phyloP scores from a whole-genome alignment of 2,113 vertebrate genomes.

The Trichomycterus rosablanca region DNA sequence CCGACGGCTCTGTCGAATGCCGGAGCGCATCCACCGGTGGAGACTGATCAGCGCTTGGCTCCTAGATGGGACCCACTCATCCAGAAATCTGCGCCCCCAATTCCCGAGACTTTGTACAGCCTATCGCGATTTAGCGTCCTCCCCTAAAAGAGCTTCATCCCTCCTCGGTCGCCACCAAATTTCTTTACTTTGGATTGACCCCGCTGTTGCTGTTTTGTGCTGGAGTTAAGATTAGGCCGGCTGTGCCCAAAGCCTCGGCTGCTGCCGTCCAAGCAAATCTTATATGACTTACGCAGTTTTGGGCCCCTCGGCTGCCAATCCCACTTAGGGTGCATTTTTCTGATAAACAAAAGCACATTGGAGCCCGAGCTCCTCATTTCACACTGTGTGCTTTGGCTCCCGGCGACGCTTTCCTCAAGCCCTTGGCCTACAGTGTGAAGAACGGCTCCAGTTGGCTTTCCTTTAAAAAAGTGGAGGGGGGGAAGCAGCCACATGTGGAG shows the following conservation, averaged over 20 bases:
- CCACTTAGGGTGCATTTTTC: constrained; percentile 79
- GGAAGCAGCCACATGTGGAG: constrained; percentile 71
- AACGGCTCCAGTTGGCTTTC: constrained; percentile 76
- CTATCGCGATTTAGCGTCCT: constrained; percentile 45
- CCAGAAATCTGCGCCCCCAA: constrained; percentile 62
- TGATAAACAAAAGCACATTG: constrained; percentile 84
- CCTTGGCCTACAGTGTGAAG: constrained; percentile 73
- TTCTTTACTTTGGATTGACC: constrained; percentile 70
- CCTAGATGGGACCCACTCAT: constrained; percentile 43
- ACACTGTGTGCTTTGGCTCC: constrained; percentile 80
- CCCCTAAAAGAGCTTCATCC: constrained; percentile 4
- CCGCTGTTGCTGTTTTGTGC: constrained; percentile 59
- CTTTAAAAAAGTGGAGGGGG: constrained; percentile 46
- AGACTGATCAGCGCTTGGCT: constrained; percentile 58
- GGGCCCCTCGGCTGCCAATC: constrained; percentile 66
- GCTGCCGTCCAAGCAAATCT: constrained; percentile 62
- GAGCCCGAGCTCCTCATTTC: constrained; percentile 79
- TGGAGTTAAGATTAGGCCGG: constrained; percentile 60
- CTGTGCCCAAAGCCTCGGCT: constrained; percentile 59
- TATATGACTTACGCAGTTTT: constrained; percentile 76
- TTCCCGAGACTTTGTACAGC: constrained; percentile 59
- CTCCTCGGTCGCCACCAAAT: constrained; percentile 51
- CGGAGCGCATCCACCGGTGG: constrained; percentile 45
- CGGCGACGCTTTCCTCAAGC: constrained; percentile 70
- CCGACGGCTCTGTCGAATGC: constrained; percentile 28